Base-by-base conservation (phyloP, 1,140 invertebrate genomes). In the Melanaphis sacchari region DNA sequence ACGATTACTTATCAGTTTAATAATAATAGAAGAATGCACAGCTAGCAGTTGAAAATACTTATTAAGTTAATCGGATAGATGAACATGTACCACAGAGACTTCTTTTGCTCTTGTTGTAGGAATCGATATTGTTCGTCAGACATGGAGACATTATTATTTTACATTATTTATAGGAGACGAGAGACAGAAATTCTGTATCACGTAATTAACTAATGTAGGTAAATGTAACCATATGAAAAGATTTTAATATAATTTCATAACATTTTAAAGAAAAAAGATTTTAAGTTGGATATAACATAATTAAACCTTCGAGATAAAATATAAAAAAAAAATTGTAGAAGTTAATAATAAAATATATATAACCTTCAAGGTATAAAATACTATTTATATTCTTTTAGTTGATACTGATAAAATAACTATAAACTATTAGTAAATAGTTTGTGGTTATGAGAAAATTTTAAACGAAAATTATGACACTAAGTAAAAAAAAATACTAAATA, bases 21-120 rank as follows among this genome's bases (percentile, higher is more conserved):
- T 84, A 41, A 84, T 41, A 24, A n/a, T n/a, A 40, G 24, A 24
- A 84, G 9, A 24, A 9, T 8, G 9, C 8, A 5, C 2, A 26
- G 9, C 82, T 40, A 0, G 9, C 11, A 31, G 7, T 87, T 0
- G 18, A 43, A 0, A 26, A 46, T 87, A 31, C 3, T 87, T 87
- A 87, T 87, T 87, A 87, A 46, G 31, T 31, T 87, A 87, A 87
- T 87, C 43, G 26, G 85, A 87, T 87, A 31, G 85, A 87, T 87
- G 31, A 43, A 46, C 26, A 46, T 15, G 43, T 46, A 87, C 43
- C 11, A 43, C 11, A 41, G 9, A 26, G 40, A 40, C 9, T 5
- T 43, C 24, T 38, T 8, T 18, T 24, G 7, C 6, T 2, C 76
- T 24, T 82, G 21, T 82, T 82, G 38, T 26, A 85, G 3, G 0